Conservation (phyloP, 2,888 invertebrate genomes). For the Geophilus truncorum region DNA sequence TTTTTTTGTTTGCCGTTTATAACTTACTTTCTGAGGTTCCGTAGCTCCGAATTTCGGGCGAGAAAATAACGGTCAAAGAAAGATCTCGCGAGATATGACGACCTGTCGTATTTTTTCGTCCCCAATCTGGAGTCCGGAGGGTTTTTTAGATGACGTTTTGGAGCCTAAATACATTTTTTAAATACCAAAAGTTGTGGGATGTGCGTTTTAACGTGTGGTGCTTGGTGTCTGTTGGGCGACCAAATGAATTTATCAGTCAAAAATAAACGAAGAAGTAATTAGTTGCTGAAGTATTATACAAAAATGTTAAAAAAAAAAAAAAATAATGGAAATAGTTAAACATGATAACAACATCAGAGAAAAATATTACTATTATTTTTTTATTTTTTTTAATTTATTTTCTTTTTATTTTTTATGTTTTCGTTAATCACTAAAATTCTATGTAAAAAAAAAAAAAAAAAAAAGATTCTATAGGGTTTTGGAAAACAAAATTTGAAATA, state of each 20-base stretch:
- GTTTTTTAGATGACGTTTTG: neutral
- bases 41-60: neutral
- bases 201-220: conserved; percentile 14
- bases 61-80: neutral
- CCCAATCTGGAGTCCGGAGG: neutral
- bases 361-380: no score
- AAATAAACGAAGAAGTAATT: neutral
- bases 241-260: neutral
- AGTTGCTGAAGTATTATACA: neutral
- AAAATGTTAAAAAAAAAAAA: neutral
- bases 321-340: no score
- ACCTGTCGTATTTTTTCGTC: neutral
- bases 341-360: no score
- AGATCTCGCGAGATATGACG: neutral
- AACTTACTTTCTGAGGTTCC: neutral
- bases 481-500: neutral
- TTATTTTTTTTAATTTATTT: no score
- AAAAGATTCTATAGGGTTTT: neutral
- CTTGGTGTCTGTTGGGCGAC: conserved; percentile 16
- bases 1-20: no score
- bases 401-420: no score
- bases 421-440: no score
- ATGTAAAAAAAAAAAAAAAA: neutral
- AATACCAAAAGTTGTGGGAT: neutral
- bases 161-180: neutral